A percentile compares a stretch with the other conserved stretches of the same genome.
Evolutionary conservation across 1,140 invertebrate species (phyloP).

Genomic region (Rhyzopertha dominica): DNA sequence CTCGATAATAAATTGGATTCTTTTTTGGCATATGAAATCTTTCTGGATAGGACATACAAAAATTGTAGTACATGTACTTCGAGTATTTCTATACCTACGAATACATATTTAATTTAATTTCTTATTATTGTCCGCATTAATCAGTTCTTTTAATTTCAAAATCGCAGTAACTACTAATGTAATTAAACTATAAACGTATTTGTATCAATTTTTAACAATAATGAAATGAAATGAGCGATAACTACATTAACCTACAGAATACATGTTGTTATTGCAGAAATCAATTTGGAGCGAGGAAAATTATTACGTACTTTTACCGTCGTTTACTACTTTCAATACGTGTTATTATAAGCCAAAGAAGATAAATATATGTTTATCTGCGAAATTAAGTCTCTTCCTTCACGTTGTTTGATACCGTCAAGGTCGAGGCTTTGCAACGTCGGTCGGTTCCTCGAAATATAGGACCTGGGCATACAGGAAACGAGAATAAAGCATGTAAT

Average conservation of each 20-base stretch:
- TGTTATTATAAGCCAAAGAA: not conserved
- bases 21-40: too few species aligned
- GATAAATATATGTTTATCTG: not conserved
- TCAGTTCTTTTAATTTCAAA: not conserved
- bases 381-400: not conserved
- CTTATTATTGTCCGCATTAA: constrained; percentile 2
- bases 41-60: too few species aligned
- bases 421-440: not conserved
- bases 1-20: too few species aligned
- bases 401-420: not conserved
- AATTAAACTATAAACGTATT: not conserved
- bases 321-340: not conserved
- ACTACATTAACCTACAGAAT: not conserved
- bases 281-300: not conserved
- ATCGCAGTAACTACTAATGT: not conserved
- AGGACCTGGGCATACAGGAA: too few species aligned
- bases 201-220: not conserved
- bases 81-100: not conserved
- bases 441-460: constrained; percentile 2
- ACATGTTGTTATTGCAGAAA: not conserved
- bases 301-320: not conserved
- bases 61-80: too few species aligned
- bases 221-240: not conserved
- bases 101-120: not conserved
- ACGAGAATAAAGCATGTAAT: too few species aligned